Evolutionary conservation across 2,113 vertebrate genomes (phyloP).

Genomic region (Pituophis catenifer): DNA sequence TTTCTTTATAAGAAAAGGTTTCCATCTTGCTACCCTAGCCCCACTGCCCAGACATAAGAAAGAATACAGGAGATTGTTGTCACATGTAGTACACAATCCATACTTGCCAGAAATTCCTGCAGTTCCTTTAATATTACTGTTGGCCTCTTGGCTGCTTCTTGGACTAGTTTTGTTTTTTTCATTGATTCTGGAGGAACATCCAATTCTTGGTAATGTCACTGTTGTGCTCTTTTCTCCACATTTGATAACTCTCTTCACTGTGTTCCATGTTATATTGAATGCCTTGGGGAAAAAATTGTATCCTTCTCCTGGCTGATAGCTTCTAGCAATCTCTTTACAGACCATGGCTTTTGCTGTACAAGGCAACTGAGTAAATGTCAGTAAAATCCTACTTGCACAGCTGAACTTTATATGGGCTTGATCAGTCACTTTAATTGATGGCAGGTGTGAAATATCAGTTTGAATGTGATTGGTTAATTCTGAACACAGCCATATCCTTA

Average conservation of each 20-base stretch:
- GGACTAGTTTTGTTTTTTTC: background rate
- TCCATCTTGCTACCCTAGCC: background rate
- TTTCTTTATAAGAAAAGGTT: background rate
- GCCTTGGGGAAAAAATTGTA: background rate
- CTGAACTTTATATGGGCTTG: background rate
- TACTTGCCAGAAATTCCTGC: background rate
- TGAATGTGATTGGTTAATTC: background rate
- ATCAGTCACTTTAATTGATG: background rate
- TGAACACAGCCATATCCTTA: background rate
- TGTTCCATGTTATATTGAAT: background rate
- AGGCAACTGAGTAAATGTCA: background rate
- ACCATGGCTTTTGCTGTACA: background rate
- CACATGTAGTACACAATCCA: background rate
- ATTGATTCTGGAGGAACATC: background rate
- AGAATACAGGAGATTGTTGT: background rate
- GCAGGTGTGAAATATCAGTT: background rate
- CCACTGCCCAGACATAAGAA: background rate
- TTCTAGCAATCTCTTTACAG: background rate
- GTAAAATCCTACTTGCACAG: too few relatives aligned
- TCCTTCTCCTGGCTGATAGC: background rate
- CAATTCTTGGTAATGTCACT: background rate
- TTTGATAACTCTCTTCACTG: background rate
- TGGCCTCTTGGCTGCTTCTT: background rate
- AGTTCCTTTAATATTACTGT: background rate
- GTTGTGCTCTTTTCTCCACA: background rate